These are phyloP conservation scores for Coregonus sp. DNA, from an alignment of 2,797 vertebrate genomes.

Conservation along the genomic window DNA sequence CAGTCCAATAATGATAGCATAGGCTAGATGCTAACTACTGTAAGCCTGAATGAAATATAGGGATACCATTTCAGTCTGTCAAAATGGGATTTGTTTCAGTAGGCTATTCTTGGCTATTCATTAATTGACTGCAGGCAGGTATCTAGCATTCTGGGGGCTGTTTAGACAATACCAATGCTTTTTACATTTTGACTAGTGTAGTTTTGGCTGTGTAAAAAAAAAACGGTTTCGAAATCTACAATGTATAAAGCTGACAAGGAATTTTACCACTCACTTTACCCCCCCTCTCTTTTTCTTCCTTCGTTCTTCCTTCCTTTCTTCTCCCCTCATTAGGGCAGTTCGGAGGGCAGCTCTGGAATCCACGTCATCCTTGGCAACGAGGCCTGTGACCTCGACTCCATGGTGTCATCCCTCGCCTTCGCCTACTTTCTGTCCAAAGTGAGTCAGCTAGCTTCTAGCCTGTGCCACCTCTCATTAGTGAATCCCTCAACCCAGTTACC, in stretches of 20 bases:
- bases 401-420: conserved; percentile 79
- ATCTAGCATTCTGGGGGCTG: background rate
- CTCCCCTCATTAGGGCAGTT: conserved; percentile 20
- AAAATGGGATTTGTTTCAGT: background rate
- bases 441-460: background rate
- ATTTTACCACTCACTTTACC: background rate
- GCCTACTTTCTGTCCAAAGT: conserved; percentile 79
- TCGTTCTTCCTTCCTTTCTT: background rate
- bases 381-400: conserved; percentile 85
- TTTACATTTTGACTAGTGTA: background rate
- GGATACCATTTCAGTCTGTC: background rate
- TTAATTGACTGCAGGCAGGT: background rate
- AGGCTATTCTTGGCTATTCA: background rate
- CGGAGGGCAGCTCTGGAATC: conserved; percentile 51
- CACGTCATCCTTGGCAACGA: conserved; percentile 85
- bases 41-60: background rate
- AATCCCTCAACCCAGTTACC: background rate
- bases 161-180: background rate
- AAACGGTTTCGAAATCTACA: background rate
- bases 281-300: background rate
- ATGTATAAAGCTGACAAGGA: background rate
- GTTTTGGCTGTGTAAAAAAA: background rate
- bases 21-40: background rate
- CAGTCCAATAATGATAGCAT: background rate
- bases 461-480: background rate